These are phyloP conservation scores for Eueides isabella DNA, from an alignment of 1,140 invertebrate genomes.

Conservation along the genomic window DNA sequence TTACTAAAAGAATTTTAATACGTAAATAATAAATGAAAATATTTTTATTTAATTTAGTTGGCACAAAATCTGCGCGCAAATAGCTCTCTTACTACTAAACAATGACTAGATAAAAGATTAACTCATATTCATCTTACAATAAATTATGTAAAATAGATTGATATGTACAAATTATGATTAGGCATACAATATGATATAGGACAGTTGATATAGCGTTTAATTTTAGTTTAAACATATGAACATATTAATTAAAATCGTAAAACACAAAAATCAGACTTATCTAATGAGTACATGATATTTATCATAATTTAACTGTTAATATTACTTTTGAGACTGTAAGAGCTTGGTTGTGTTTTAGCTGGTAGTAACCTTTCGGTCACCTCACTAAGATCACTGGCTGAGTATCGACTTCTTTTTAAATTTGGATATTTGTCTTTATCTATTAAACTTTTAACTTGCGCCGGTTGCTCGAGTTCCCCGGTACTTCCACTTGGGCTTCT, in stretches of 20 bases:
- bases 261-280: slow-evolving; percentile 31
- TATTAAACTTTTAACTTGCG: slow-evolving; percentile 60
- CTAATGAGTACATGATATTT: slow-evolving; percentile 75
- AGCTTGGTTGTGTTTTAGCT: slow-evolving; percentile 67
- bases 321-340: slow-evolving; percentile 78
- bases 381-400: slow-evolving; percentile 75
- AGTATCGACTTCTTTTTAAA: slow-evolving; percentile 74
- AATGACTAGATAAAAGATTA: slow-evolving; percentile 52
- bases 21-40: background rate
- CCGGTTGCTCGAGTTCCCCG: slow-evolving; percentile 55
- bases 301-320: slow-evolving; percentile 67
- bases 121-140: slow-evolving; percentile 45
- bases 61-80: background rate
- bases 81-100: slow-evolving; percentile 36
- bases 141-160: slow-evolving; percentile 47
- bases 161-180: slow-evolving; percentile 62
- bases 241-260: background rate
- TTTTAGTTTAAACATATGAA: background rate
- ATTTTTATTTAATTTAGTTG: background rate
- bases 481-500: slow-evolving; percentile 61
- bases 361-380: slow-evolving; percentile 73
- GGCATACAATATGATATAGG: slow-evolving; percentile 17
- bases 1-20: background rate
- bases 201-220: slow-evolving; percentile 7
- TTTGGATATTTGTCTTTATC: slow-evolving; percentile 56